phyloP scores from a whole-genome alignment of 2,113 vertebrate genomes.

The Calyptomena viridis region DNA sequence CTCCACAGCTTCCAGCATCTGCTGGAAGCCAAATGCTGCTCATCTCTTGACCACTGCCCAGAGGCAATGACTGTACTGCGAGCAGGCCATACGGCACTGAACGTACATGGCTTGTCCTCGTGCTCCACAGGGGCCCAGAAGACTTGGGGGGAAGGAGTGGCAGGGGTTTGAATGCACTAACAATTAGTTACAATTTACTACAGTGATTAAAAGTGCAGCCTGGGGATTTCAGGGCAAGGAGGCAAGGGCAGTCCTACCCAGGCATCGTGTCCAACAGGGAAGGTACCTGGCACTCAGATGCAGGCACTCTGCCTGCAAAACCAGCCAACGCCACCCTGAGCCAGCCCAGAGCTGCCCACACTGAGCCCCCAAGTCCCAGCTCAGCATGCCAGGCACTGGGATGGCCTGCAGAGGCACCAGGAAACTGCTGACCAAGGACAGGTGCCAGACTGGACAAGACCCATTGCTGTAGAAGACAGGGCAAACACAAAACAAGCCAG shows the following conservation, averaged over 20 bases:
- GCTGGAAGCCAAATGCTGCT: neutral
- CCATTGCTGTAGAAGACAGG: neutral
- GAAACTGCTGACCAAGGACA: neutral
- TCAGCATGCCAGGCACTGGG: neutral
- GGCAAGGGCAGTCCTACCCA: conserved; percentile 64
- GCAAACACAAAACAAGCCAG: neutral
- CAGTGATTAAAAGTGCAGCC: conserved; percentile 46
- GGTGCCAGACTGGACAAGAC: neutral
- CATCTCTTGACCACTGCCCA: conserved; percentile 9
- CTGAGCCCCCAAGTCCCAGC: neutral
- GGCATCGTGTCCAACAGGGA: neutral
- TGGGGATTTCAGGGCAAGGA: conserved; percentile 70
- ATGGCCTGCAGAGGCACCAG: neutral
- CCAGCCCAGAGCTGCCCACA: neutral
- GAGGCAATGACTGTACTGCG: neutral
- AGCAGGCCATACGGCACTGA: fast-evolving
- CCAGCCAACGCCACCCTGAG: neutral
- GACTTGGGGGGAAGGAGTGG: conserved; percentile 48
- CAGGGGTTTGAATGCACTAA: conserved; percentile 19
- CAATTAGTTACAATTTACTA: conserved; percentile 60
- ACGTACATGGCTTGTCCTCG: fast-evolving
- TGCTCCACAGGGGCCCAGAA: neutral
- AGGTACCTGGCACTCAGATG: neutral
- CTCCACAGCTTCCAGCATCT: neutral
- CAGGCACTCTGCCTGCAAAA: neutral